Percentiles rank a stretch among this genome's conserved stretches.
Evolutionary conservation across 2,113 vertebrate genomes (phyloP).

Genomic region (Columba livia): DNA sequence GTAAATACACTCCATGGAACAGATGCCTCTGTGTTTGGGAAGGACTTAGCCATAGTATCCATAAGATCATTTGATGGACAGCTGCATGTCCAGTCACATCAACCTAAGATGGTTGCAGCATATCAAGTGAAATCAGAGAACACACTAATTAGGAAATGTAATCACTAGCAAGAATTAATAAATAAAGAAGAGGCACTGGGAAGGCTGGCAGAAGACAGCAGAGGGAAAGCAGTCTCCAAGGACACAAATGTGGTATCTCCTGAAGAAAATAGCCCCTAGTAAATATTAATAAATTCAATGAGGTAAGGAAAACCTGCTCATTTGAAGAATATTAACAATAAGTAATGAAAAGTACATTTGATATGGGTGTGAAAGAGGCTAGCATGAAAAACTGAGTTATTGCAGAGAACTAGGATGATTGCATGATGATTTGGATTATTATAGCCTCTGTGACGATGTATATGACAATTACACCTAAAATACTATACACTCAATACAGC

Average conservation of each 20-base stretch:
- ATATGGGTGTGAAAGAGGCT: neutral
- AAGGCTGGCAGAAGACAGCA: neutral
- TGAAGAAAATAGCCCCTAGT: neutral
- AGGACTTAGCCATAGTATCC: neutral
- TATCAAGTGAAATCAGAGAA: slow-evolving; percentile 12
- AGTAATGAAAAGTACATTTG: neutral
- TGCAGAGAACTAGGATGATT: neutral
- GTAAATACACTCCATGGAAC: neutral
- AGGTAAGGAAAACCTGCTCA: neutral
- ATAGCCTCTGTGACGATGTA: neutral
- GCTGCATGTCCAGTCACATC: neutral
- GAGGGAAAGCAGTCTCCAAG: neutral
- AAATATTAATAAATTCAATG: neutral
- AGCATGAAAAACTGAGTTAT: neutral
- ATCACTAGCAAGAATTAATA: neutral
- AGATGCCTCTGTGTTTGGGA: neutral
- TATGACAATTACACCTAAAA: neutral
- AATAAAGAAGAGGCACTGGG: neutral
- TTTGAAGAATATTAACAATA: neutral
- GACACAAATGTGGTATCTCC: neutral
- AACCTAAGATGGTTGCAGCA: neutral
- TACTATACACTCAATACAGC: neutral
- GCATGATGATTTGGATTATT: neutral
- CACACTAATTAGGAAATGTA: neutral
- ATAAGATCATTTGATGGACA: neutral